Percentiles rank a stretch among this genome's conserved stretches.
Evolutionary conservation across 2,888 invertebrate species (phyloP).

Genomic region (Epinotia bilunana): DNA sequence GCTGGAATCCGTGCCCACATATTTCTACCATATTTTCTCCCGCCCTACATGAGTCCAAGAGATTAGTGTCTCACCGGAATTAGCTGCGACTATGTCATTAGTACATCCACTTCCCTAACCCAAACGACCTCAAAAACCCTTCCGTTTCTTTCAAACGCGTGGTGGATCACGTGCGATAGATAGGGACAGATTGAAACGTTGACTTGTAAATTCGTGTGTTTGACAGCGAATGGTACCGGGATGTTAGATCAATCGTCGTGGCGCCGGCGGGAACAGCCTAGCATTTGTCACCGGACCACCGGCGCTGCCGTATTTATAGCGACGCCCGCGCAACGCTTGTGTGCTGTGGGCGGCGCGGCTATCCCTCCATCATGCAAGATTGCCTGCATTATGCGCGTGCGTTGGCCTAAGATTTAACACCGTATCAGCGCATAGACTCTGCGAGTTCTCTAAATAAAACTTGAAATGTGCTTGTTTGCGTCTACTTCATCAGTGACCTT

Average conservation of each 20-base stretch:
- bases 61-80: conserved; percentile 77
- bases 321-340: conserved; percentile 67
- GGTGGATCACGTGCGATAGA: conserved; percentile 44
- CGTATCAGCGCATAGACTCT: conserved; percentile 46
- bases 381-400: conserved; percentile 40
- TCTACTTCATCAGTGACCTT: not conserved
- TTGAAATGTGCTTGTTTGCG: not conserved
- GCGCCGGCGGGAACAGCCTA: conserved; percentile 73
- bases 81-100: conserved; percentile 72
- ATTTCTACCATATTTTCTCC: conserved; percentile 57
- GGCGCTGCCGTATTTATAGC: conserved; percentile 82
- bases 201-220: conserved; percentile 53
- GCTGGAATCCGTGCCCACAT: conserved; percentile 57
- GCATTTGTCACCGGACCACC: conserved; percentile 84
- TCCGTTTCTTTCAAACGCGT: conserved; percentile 42
- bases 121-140: conserved; percentile 45
- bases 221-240: conserved; percentile 61
- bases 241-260: conserved; percentile 79
- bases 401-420: conserved; percentile 46
- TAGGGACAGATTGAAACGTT: conserved; percentile 49
- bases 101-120: conserved; percentile 70
- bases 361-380: conserved; percentile 44
- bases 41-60: conserved; percentile 61
- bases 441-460: not conserved
- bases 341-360: conserved; percentile 70